A percentile compares a stretch with the other conserved stretches of the same genome.
These are phyloP conservation scores for Ochropleura leucogaster DNA, from an alignment of 2,888 invertebrate species.

Conservation along the genomic window DNA sequence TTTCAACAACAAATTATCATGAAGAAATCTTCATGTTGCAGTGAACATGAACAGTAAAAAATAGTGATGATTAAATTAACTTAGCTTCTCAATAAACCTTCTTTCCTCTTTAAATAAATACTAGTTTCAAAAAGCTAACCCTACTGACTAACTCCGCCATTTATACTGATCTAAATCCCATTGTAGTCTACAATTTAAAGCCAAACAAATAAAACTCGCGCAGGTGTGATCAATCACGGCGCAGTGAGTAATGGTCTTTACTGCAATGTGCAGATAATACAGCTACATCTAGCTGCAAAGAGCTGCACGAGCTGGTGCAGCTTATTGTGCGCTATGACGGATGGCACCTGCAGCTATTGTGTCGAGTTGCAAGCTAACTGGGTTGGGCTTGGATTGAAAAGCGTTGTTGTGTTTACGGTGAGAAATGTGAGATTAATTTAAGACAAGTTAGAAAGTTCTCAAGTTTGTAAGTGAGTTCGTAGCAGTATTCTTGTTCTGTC, in stretches of 20 bases:
- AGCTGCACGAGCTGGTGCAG: constrained; percentile 14
- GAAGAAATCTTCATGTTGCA: neutral
- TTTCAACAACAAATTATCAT: neutral
- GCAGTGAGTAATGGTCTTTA: constrained; percentile 28
- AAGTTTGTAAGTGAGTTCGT: too few relatives aligned
- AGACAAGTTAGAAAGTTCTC: neutral
- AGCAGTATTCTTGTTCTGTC: neutral
- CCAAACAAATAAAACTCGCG: constrained; percentile 30
- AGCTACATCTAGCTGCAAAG: neutral
- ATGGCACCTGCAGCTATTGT: constrained; percentile 26
- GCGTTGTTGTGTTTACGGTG: neutral
- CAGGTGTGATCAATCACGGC: constrained; percentile 41
- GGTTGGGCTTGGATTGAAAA: neutral
- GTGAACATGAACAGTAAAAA: too few relatives aligned
- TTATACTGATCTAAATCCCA: constrained; percentile 6
- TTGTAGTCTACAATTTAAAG: constrained; percentile 14
- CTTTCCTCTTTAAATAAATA: neutral
- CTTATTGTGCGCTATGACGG: constrained; percentile 27
- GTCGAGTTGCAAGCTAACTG: neutral
- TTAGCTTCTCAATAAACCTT: neutral
- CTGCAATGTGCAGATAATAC: constrained; percentile 19
- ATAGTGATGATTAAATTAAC: neutral
- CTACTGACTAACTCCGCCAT: neutral
- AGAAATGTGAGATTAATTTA: neutral
- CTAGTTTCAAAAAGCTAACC: neutral